A percentile compares a stretch with the other conserved stretches of the same genome.
phyloP scores from a whole-genome alignment of 2,888 invertebrate species.

The Nasonovia ribisnigri region DNA sequence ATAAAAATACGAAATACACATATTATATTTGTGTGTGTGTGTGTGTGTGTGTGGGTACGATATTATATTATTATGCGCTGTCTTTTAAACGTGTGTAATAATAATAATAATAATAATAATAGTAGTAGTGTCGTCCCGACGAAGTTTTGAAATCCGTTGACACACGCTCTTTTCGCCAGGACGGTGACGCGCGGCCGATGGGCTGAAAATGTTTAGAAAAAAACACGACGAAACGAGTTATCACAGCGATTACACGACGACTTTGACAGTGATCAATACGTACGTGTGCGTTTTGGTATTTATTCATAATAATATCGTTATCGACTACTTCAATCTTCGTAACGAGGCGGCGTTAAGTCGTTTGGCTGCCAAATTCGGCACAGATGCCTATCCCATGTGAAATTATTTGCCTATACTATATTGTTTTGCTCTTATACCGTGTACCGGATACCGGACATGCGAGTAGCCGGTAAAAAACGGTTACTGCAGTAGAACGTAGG shows the following conservation, averaged over 20 bases:
- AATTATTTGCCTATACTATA: background rate
- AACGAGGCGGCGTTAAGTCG: background rate
- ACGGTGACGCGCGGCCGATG: background rate
- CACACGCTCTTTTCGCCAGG: background rate
- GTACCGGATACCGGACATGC: background rate
- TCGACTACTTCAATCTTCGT: background rate
- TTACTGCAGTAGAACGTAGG: background rate
- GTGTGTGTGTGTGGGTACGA: background rate
- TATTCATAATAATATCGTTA: background rate
- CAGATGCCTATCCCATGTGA: background rate
- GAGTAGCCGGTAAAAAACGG: background rate
- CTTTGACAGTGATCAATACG: constrained; percentile 21
- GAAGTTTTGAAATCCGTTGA: constrained; percentile 4
- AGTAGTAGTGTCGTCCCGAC: background rate
- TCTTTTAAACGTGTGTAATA: background rate
- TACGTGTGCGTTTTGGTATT: background rate
- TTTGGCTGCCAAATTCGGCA: background rate
- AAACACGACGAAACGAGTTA: constrained; percentile 15
- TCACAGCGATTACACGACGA: background rate
- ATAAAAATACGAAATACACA: background rate
- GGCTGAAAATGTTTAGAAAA: background rate
- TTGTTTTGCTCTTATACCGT: background rate
- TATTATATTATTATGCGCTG: background rate
- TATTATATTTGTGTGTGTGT: background rate
- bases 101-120: background rate